phyloP scores from a whole-genome alignment of 2,797 vertebrate genomes.

The Syndactyla subalaris region DNA sequence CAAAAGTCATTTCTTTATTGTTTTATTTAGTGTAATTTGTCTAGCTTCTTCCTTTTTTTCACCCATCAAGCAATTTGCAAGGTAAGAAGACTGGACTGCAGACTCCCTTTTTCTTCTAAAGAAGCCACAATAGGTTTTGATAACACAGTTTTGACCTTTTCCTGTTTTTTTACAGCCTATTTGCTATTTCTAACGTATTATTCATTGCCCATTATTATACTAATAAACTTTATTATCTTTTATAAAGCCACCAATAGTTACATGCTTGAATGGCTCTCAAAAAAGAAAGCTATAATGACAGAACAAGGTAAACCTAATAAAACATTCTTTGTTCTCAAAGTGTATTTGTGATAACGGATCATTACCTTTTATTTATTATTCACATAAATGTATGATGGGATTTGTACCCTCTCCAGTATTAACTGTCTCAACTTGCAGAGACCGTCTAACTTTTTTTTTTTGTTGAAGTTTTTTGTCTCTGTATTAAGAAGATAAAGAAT shows the following conservation, averaged over 20 bases:
- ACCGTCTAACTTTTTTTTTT: background rate
- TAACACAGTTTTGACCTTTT: conserved; percentile 45
- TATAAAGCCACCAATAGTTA: conserved; percentile 51
- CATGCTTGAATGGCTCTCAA: conserved; percentile 53
- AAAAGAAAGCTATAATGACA: conserved; percentile 53
- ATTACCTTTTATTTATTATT: conserved; percentile 74
- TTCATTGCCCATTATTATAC: conserved; percentile 58
- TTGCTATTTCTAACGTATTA: conserved; percentile 49
- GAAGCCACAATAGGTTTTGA: background rate
- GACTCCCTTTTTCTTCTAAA: background rate
- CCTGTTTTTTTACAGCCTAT: conserved; percentile 28
- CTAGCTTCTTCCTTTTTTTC: background rate
- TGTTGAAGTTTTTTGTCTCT: background rate
- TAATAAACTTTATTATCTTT: conserved; percentile 75
- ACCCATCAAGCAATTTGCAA: background rate
- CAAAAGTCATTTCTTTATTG: background rate
- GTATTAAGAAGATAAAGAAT: background rate
- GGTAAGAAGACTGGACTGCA: background rate
- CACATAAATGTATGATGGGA: conserved; percentile 51
- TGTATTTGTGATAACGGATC: conserved; percentile 46
- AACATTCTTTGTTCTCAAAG: conserved; percentile 67
- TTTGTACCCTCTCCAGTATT: background rate
- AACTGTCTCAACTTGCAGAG: background rate
- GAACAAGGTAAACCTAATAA: conserved; percentile 74
- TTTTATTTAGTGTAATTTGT: background rate